phyloP scores from a whole-genome alignment of 2,888 invertebrate genomes.

The Dolomedes plantarius region DNA sequence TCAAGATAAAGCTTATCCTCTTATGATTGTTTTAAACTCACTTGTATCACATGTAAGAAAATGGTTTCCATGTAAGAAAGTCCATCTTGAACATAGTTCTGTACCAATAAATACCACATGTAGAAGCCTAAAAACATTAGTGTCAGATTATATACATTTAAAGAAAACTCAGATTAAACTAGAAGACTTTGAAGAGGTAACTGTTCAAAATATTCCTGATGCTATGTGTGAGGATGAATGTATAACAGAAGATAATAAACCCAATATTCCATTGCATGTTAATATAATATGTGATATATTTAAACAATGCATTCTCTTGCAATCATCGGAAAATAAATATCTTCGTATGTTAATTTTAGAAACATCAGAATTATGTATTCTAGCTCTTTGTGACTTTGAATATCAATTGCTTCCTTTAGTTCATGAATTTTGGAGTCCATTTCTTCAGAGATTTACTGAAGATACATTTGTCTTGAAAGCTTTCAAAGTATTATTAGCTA shows the following conservation, averaged over 20 bases:
- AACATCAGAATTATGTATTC: constrained; percentile 34
- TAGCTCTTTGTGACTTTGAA: constrained; percentile 43
- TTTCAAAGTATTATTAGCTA: constrained; percentile 52
- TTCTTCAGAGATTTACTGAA: constrained; percentile 53
- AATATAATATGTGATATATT: constrained; percentile 32
- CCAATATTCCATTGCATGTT: constrained; percentile 32
- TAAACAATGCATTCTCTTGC: constrained; percentile 48
- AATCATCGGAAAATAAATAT: constrained; percentile 30
- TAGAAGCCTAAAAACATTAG: background rate
- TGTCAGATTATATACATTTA: background rate
- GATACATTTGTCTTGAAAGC: constrained; percentile 51
- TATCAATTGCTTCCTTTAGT: constrained; percentile 48
- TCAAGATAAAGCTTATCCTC: constrained; percentile 40
- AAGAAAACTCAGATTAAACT: background rate
- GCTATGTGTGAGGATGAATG: constrained; percentile 7
- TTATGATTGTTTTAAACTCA: constrained; percentile 26
- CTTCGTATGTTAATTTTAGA: constrained; percentile 36
- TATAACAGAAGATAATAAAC: background rate
- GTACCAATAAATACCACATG: background rate
- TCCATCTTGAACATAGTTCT: too few species aligned
- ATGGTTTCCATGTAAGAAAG: constrained; percentile 43
- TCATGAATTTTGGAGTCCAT: constrained; percentile 65
- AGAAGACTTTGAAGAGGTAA: background rate
- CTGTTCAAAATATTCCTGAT: background rate
- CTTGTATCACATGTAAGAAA: constrained; percentile 21